A percentile compares a stretch with the other conserved stretches of the same genome.
These are phyloP conservation scores for Drosophila rhopaloa DNA, from an alignment of 1,140 invertebrate genomes.

Conservation along the genomic window DNA sequence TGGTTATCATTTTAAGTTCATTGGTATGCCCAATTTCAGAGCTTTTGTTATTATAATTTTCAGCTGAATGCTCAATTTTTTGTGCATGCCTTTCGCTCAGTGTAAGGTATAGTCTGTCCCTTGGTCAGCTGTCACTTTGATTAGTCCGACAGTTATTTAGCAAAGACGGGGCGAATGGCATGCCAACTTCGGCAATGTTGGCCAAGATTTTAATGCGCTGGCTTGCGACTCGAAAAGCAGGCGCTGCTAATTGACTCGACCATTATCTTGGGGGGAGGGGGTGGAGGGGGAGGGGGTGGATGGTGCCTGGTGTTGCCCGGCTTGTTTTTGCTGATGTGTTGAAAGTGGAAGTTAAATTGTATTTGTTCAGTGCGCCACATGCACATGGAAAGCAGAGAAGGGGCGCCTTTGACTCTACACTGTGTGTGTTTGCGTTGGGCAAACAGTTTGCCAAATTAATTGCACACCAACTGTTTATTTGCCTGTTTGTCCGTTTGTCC, in stretches of 20 bases:
- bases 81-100: neutral
- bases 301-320: constrained; percentile 1
- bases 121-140: constrained; percentile 65
- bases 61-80: neutral
- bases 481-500: constrained; percentile 48
- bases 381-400: constrained; percentile 17
- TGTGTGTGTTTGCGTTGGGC: constrained; percentile 53
- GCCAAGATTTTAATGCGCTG: constrained; percentile 53
- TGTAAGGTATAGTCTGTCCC: neutral
- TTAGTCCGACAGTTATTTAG: constrained; percentile 56
- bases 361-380: constrained; percentile 69
- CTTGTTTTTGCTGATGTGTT: constrained; percentile 67
- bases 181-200: constrained; percentile 10
- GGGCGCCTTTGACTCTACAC: constrained; percentile 9
- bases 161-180: constrained; percentile 2
- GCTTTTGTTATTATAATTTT: no score
- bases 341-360: constrained; percentile 83
- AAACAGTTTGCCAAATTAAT: constrained; percentile 83
- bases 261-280: constrained; percentile 40
- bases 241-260: constrained; percentile 71
- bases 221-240: constrained; percentile 20
- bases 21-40: no score
- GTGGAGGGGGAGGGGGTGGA: no score
- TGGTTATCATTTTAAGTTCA: no score
- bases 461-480: constrained; percentile 79